A percentile compares a stretch with the other conserved stretches of the same genome.
Conservation (phyloP, 2,113 vertebrate species). For the Eolophus roseicapilla region DNA sequence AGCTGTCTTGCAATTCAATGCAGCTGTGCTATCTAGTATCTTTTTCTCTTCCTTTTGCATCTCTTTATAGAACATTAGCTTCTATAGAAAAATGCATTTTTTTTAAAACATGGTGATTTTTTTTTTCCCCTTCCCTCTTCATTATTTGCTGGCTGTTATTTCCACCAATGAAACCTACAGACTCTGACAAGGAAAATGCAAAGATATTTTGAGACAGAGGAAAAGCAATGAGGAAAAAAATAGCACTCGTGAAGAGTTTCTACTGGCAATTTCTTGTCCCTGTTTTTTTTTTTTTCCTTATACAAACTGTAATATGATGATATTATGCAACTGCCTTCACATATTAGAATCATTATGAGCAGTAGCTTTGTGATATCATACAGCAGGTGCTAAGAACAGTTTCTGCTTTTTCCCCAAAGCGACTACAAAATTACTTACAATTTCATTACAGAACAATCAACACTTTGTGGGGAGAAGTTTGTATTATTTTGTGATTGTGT, state of each 20-base stretch:
- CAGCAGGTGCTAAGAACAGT: slow-evolving; percentile 71
- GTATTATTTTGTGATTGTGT: slow-evolving; percentile 52
- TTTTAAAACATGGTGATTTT: slow-evolving; percentile 33
- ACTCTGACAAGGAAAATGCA: slow-evolving; percentile 41
- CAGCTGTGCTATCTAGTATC: slow-evolving; percentile 52
- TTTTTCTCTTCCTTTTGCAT: slow-evolving; percentile 51
- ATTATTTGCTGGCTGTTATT: slow-evolving; percentile 38
- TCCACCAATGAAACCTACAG: slow-evolving; percentile 5
- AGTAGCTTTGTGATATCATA: slow-evolving; percentile 62
- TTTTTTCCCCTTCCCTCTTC: neutral
- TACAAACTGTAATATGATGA: slow-evolving; percentile 49
- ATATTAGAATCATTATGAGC: slow-evolving; percentile 52
- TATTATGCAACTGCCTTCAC: slow-evolving; percentile 54
- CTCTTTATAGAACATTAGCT: slow-evolving; percentile 56
- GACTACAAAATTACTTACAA: slow-evolving; percentile 61
- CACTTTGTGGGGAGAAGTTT: slow-evolving; percentile 52
- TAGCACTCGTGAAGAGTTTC: slow-evolving; percentile 11
- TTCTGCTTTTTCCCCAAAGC: slow-evolving; percentile 62
- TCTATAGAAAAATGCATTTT: slow-evolving; percentile 46
- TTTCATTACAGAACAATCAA: slow-evolving; percentile 68
- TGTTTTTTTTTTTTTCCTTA: slow-evolving; percentile 39
- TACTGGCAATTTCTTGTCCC: slow-evolving; percentile 6
- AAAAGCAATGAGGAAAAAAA: slow-evolving; percentile 30
- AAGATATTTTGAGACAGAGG: slow-evolving; percentile 45
- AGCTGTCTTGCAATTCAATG: slow-evolving; percentile 71